Percentiles rank a stretch among this genome's conserved stretches.
Conservation (phyloP, 2,113 vertebrate species). For the Psilopsiagon aurifrons region DNA sequence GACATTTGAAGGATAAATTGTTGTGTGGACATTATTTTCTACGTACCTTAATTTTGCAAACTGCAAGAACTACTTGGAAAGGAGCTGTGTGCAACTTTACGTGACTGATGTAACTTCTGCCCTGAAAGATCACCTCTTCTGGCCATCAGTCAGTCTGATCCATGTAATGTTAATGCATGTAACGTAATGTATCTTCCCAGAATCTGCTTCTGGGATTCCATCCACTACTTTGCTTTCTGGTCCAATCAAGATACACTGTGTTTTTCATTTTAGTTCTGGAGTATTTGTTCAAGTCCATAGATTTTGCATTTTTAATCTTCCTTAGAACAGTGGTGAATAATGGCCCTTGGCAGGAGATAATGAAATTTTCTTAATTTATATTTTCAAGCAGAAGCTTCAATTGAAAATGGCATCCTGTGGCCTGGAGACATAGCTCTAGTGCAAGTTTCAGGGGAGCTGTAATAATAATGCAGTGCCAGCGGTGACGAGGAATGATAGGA, state of each 20-base stretch:
- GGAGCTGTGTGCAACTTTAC: not conserved
- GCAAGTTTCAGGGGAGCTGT: constrained; percentile 78
- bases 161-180: not conserved
- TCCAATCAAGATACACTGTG: constrained; percentile 53
- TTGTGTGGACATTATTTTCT: not conserved
- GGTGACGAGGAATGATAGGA: constrained; percentile 77
- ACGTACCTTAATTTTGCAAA: not conserved
- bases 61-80: not conserved
- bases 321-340: constrained; percentile 82
- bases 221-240: constrained; percentile 49
- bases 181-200: not conserved
- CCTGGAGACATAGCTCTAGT: constrained; percentile 76
- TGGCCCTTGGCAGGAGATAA: constrained; percentile 83
- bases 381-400: constrained; percentile 79
- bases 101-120: not conserved
- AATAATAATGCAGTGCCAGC: constrained; percentile 72
- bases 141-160: not conserved
- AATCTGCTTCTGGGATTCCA: constrained; percentile 24
- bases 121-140: not conserved
- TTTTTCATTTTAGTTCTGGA: constrained; percentile 72
- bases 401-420: constrained; percentile 80
- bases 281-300: constrained; percentile 77
- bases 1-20: not conserved
- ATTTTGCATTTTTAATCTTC: constrained; percentile 81
- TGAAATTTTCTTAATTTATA: constrained; percentile 89